A percentile compares a stretch with the other conserved stretches of the same genome.
These are phyloP conservation scores for Leptodactylus fallax DNA, from an alignment of 2,797 vertebrate genomes.

Conservation along the genomic window DNA sequence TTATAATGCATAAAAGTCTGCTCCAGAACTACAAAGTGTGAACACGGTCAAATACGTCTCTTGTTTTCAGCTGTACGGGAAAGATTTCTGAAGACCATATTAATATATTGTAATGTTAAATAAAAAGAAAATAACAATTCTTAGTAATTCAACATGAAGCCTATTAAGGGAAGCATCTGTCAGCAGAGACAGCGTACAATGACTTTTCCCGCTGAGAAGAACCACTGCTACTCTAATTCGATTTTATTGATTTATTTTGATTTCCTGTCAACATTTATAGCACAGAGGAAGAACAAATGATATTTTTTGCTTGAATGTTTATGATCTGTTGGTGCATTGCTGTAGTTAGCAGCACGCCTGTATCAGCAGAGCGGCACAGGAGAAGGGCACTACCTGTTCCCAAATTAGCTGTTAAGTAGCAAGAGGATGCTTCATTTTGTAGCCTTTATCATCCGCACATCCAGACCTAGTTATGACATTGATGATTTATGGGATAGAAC, in stretches of 20 bases:
- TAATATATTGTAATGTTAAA: neutral
- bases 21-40: neutral
- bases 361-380: neutral
- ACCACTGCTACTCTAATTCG: constrained; percentile 1
- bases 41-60: neutral
- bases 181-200: neutral
- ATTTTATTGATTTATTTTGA: constrained; percentile 32
- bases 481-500: neutral
- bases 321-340: neutral
- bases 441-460: neutral
- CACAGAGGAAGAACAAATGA: neutral
- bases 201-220: constrained; percentile 13
- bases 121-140: constrained; percentile 22
- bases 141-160: neutral
- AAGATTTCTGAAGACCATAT: too few species aligned
- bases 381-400: neutral
- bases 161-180: neutral
- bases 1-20: neutral
- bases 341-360: neutral
- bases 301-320: neutral
- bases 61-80: neutral
- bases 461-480: neutral
- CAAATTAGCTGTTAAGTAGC: neutral
- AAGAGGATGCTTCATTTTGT: neutral
- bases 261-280: constrained; percentile 13